A percentile compares a stretch with the other conserved stretches of the same genome.
These are phyloP conservation scores for Cynocephalus volans DNA, from an alignment of 2,113 vertebrate genomes.

Conservation along the genomic window DNA sequence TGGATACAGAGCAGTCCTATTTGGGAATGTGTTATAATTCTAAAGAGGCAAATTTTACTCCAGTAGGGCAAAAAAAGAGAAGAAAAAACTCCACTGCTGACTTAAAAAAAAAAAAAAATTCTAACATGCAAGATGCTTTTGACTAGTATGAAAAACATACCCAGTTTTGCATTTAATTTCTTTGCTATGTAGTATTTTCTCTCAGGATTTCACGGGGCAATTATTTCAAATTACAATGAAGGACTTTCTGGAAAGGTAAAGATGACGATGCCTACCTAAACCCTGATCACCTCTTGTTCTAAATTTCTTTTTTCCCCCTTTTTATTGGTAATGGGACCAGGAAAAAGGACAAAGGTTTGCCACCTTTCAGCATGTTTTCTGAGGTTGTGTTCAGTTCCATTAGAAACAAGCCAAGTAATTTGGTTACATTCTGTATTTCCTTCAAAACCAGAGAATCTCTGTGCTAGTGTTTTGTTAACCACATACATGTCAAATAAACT, in stretches of 20 bases:
- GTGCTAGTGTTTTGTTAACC: constrained; percentile 53
- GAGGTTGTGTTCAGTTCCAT: not conserved
- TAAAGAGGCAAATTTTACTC: not conserved
- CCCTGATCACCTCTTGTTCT: not conserved
- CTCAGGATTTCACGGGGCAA: not conserved
- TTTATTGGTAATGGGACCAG: not conserved
- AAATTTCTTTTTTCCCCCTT: not conserved
- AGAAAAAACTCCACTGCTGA: not conserved
- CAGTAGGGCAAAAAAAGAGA: not conserved
- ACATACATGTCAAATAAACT: not conserved
- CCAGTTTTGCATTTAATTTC: not conserved
- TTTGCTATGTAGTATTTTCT: constrained; percentile 33
- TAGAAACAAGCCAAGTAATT: constrained; percentile 54
- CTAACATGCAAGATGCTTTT: not conserved
- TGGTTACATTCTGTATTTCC: constrained; percentile 56
- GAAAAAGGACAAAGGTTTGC: not conserved
- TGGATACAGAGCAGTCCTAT: not conserved
- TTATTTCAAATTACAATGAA: constrained; percentile 53
- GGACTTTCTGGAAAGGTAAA: constrained; percentile 5
- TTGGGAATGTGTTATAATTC: not conserved
- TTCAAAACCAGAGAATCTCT: constrained; percentile 43
- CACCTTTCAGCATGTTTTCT: not conserved
- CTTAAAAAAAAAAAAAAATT: not conserved
- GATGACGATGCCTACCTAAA: not conserved
- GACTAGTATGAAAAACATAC: not conserved